phyloP scores from a whole-genome alignment of 1,140 invertebrate genomes.

The Aphelinus certus region DNA sequence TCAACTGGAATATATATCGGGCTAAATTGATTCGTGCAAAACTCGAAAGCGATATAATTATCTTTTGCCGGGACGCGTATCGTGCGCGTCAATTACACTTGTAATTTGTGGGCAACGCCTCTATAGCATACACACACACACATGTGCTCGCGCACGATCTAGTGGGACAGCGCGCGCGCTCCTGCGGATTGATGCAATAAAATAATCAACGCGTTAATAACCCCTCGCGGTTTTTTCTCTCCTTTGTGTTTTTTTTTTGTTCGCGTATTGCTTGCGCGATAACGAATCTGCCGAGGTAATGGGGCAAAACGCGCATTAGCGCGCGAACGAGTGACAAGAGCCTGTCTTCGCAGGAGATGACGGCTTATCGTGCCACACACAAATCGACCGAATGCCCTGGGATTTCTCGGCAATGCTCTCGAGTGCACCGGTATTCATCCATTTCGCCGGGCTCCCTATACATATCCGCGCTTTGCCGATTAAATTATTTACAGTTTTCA shows the following conservation, averaged over 20 bases:
- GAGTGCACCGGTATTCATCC: no score
- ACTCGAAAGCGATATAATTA: constrained; percentile 31
- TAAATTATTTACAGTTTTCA: no score
- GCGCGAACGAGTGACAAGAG: constrained; percentile 23
- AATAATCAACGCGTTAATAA: constrained; percentile 15
- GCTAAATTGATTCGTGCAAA: constrained; percentile 34
- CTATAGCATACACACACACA: not conserved
- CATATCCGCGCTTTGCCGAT: no score
- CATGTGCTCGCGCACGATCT: not conserved
- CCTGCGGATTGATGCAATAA: constrained; percentile 13
- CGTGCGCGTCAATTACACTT: constrained; percentile 35
- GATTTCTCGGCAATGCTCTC: no score
- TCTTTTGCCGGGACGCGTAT: constrained; percentile 1
- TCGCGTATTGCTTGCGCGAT: constrained; percentile 25
- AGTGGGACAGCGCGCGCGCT: no score
- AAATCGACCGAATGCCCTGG: constrained; percentile 18
- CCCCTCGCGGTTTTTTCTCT: no score
- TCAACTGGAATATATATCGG: constrained; percentile 8
- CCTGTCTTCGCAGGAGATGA: constrained; percentile 29
- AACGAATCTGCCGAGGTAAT: constrained; percentile 1
- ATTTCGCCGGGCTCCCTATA: no score
- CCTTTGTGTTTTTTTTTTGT: constrained; percentile 22
- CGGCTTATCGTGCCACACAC: constrained; percentile 24
- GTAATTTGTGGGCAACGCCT: constrained; percentile 28
- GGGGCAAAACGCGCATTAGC: constrained; percentile 33